Base-by-base conservation (phyloP, 2,797 vertebrate species). In the Clarias fuscus region DNA sequence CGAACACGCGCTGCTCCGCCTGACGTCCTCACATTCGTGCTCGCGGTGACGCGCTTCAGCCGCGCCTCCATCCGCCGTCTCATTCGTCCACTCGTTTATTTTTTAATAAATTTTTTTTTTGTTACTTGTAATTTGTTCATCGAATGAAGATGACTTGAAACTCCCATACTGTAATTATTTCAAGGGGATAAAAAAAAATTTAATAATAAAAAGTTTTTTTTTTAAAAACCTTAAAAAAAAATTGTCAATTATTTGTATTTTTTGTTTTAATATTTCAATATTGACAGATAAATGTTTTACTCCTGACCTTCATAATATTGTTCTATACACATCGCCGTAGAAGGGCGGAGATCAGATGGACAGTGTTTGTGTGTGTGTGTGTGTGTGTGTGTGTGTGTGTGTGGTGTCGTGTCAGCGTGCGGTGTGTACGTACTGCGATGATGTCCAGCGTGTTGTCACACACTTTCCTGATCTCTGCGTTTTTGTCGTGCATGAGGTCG, bases 401-500 rank as follows among this genome's bases (percentile, higher is more conserved):
- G 64, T 67, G 15, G n/a, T 68, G 27, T 0, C 15, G n/a, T 33
- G 65, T 67, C 65, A 0, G 5, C 4, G 15, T 68, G 33, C 3
- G 7, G 24, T 11, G 65, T 59, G 84, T 86, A 96, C 97, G 93
- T 92, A 99, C 98, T 84, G 97, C 97, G 53, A 99, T 98, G 59
- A 99, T 99, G 78, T 99, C 97, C 61, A 99, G 94, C 0, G 97
- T 99, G 94, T 98, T 98, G 93, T 98, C 97, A 86, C 98, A 98
- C 87, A 99, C 98, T 93, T 99, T 99, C 73, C 97, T 95, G 86
- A 99, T 99, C 93, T 98, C 97, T 0, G 96, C 91, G 43, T 99
- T 98, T 93, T 98, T 98, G 91, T 98, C 97, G 0, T 98, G 97
- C 98, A 98, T 98, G 90, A 99, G 94, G 82, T 98, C 98, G 86